Conservation (phyloP, 2,888 invertebrate genomes). For the Drosophila paucipuncta region DNA sequence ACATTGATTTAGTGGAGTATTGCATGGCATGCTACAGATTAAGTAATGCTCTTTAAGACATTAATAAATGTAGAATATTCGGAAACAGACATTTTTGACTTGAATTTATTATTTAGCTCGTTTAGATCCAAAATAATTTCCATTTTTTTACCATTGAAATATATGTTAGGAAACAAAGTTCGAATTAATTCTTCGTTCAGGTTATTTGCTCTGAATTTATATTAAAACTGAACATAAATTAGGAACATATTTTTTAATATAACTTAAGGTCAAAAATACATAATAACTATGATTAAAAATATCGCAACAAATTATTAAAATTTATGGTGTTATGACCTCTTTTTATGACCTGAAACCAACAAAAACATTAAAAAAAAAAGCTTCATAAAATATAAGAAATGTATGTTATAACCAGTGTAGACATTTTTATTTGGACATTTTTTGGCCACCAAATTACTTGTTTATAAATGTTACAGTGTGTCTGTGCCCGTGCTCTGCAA, state of each 20-base stretch:
- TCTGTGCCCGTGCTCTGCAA: constrained; percentile 27
- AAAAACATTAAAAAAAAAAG: neutral
- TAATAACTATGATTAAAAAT: neutral
- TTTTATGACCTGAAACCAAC: neutral
- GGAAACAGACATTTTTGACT: neutral
- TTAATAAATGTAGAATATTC: neutral
- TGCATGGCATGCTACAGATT: no score
- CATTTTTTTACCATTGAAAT: no score
- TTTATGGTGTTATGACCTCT: neutral
- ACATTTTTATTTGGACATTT: neutral
- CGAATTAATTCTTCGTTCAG: neutral
- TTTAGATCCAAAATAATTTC: neutral
- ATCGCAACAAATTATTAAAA: neutral
- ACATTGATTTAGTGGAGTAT: constrained; percentile 25
- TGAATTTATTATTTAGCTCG: neutral
- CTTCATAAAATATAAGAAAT: neutral
- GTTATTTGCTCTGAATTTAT: neutral
- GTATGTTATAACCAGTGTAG: constrained; percentile 26
- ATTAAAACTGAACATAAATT: neutral
- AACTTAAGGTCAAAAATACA: neutral
- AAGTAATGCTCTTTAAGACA: neutral
- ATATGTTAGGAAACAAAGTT: neutral
- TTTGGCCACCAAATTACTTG: constrained; percentile 39
- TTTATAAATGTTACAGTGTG: constrained; percentile 5
- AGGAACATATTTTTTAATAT: neutral